Conservation (phyloP, 2,888 invertebrate genomes). For the Meiosimyza decipiens region DNA sequence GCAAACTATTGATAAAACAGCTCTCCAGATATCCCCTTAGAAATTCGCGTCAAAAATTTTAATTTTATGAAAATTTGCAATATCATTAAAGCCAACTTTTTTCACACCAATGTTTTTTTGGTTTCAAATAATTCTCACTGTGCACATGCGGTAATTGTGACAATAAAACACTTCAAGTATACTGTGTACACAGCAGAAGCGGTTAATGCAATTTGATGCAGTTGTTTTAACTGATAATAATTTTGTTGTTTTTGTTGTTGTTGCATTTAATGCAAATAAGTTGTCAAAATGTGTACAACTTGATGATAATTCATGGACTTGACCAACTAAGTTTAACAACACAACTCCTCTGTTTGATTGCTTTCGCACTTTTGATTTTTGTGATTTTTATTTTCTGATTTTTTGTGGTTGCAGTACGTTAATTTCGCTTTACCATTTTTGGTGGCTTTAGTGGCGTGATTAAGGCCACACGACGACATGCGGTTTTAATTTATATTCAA, state of each 20-base stretch:
- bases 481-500: not conserved
- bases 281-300: conserved; percentile 33
- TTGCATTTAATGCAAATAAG: conserved; percentile 37
- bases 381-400: not conserved
- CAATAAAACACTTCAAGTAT: too few relatives aligned
- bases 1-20: too few relatives aligned
- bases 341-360: not conserved
- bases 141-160: too few relatives aligned
- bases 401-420: not conserved
- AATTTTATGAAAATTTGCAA: too few relatives aligned
- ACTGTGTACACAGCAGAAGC: not conserved
- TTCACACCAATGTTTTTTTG: too few relatives aligned
- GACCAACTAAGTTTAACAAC: conserved; percentile 8
- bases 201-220: not conserved
- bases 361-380: not conserved
- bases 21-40: too few relatives aligned
- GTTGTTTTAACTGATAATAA: not conserved
- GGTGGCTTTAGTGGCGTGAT: too few relatives aligned
- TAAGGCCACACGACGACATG: not conserved
- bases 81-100: too few relatives aligned
- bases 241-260: conserved; percentile 22
- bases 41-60: too few relatives aligned
- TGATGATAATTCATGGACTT: conserved; percentile 32
- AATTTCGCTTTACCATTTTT: not conserved
- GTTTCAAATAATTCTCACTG: too few relatives aligned